Base-by-base conservation (phyloP, 2,888 invertebrate genomes). In the Rhodophaea formosa region DNA sequence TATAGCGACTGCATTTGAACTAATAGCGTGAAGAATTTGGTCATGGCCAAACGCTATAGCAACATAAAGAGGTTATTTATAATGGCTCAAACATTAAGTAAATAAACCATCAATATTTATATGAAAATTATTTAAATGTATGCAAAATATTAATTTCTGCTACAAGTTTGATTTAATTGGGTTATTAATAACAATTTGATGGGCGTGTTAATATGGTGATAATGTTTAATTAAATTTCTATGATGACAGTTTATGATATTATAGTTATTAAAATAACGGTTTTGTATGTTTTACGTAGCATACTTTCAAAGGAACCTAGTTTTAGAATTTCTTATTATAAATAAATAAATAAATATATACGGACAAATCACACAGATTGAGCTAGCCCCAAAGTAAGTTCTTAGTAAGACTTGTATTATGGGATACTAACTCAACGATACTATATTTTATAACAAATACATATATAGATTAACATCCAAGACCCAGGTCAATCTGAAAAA, bases 141-240 rank as follows among this genome's bases (percentile, higher is more conserved):
- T 54, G 53, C 53, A 44, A 54, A 54, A 42, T 23, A 16, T 54
- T 47, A 29, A 30, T 32, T 54, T 54, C 14, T 43, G 14, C 23
- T 14, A 14, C 44, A 56, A 32, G 43, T 47, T 17, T 16, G 42
- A 12, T 45, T 56, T 52, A 56, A 47, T 59, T n/a, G 14, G 29
- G 30, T 44, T 12, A 54, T 54, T 44, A 44, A 32, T 54, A 54
- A 54, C 44, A 44, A 10, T 44, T 54, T 44, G 10, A 44, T 45
- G 8, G 12, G 30, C 53, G 15, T 44, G 23, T 58, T 29, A 49
- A 46, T n/a, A 44, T 16, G 17, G 49, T 49, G 44, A 54, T 54
- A 49, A 54, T 47, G 53, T 42, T 47, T 47, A 53, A 54, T 55
- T 55, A 45, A 49, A 47, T 54, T 49, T 54, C 49, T 16, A 32